Evolutionary conservation across 1,140 invertebrate genomes (phyloP).

Genomic region (Drosophila pseudoananassae): DNA sequence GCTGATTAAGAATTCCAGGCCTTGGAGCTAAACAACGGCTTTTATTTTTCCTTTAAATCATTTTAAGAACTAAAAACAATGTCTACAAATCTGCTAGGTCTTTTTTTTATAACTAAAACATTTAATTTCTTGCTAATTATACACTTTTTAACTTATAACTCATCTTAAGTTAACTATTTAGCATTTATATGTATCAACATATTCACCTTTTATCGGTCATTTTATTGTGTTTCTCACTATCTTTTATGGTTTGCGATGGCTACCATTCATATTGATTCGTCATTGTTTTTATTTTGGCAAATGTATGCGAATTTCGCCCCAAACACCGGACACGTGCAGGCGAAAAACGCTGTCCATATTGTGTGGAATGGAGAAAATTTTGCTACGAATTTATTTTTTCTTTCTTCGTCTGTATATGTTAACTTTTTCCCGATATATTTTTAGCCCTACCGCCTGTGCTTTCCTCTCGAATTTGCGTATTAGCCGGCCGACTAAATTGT

Average conservation of each 20-base stretch:
- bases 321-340: slow-evolving; percentile 20
- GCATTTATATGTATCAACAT: no score
- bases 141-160: no score
- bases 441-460: not conserved
- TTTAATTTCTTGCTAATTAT: no score
- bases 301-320: not conserved
- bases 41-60: no score
- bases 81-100: no score
- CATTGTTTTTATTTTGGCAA: slow-evolving; percentile 21
- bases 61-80: no score
- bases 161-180: no score
- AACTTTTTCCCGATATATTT: slow-evolving; percentile 21
- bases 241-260: slow-evolving; percentile 21
- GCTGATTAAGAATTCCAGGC: not conserved
- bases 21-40: no score
- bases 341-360: slow-evolving; percentile 1
- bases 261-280: slow-evolving; percentile 26
- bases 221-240: slow-evolving; percentile 5
- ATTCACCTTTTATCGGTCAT: slow-evolving; percentile 23
- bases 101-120: no score
- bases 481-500: not conserved
- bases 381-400: not conserved
- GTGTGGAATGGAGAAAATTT: slow-evolving; percentile 4
- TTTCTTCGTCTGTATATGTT: slow-evolving; percentile 6
- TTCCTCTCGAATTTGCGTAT: slow-evolving; percentile 7